Evolutionary conservation across 2,888 invertebrate species (phyloP), one percentile per base, ranked within the genome.

Genomic region (Allacma fusca): DNA sequence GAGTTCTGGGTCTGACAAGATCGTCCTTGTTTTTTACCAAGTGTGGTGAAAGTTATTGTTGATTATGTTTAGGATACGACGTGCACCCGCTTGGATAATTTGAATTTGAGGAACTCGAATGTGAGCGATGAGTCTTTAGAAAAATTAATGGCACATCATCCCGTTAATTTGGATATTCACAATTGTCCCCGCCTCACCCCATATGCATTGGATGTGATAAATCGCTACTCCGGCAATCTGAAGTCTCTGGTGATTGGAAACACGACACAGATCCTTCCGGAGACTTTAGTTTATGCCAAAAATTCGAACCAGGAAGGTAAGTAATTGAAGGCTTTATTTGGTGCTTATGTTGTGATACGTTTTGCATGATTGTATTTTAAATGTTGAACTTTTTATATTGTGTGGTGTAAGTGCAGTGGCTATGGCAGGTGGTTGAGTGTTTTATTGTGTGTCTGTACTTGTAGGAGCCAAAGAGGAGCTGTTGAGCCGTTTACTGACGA

Each of bases 121-220:
- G 90, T 96, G 65, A 92, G 91, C 13, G 92, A 93, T 86, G 88
- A 89, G 79, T 92, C 93, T 77, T 87, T 96, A 70, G 89, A 90
- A 82, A 90, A 90, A 73, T 87, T 96, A 21, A 88, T 93, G 86
- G 89, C 89, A 71, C 96, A 96, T 87, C 91, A 91, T 81, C 89
- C 94, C 57, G 87, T 89, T 19, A 92, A 92, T 81, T 87, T 97
- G 69, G 93, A 94, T 83, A 88, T 96, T 81, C 90, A 91, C 77
- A 91, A 93, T 84, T 94, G 94, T 86, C 89, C 90, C 80, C 89
- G 90, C 81, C 87, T 95, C 65, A 91, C 92, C 0, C 88, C 89
- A 62, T 86, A 88, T 26, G 90, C 91, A 26, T 88, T 95, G 80
- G 89, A 91, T 79, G 87, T 90, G 76, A 90, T 96, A 72, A 93